phyloP scores from a whole-genome alignment of 2,797 vertebrate species.

The Acrocephalus scirpaceus region DNA sequence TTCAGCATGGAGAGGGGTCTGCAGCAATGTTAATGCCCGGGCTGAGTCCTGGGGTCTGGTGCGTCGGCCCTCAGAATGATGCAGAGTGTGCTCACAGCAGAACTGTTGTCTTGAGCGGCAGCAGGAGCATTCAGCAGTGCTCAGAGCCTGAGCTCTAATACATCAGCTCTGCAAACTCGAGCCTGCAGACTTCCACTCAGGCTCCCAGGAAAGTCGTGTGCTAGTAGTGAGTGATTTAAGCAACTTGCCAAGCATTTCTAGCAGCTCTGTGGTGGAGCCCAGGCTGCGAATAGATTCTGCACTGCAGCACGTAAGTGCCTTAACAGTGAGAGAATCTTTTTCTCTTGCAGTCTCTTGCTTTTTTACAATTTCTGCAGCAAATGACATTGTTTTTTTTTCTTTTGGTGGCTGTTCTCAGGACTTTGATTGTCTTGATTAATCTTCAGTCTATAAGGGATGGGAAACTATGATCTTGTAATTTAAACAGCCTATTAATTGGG shows the following conservation, averaged over 20 bases:
- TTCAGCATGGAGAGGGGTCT: neutral
- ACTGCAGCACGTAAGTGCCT: neutral
- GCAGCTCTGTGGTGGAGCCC: neutral
- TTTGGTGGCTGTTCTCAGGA: neutral
- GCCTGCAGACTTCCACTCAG: neutral
- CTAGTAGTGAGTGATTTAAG: neutral
- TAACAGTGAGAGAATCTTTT: neutral
- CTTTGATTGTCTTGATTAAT: neutral
- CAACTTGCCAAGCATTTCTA: neutral
- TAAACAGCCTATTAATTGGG: neutral
- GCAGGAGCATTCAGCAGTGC: neutral
- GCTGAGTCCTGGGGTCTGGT: neutral
- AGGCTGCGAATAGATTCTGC: neutral
- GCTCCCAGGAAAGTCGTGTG: rapidly evolving
- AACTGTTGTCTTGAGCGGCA: neutral
- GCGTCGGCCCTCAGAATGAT: rapidly evolving
- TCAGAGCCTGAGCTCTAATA: neutral
- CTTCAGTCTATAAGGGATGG: neutral
- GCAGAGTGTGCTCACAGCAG: neutral
- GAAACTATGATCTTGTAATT: neutral
- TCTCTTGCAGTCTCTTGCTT: neutral
- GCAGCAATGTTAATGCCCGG: neutral
- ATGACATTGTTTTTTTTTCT: neutral
- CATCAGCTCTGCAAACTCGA: neutral
- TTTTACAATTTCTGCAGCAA: neutral